Evolutionary conservation across 2,113 vertebrate species (phyloP), one percentile per base, ranked within the genome.

Genomic region (Tragelaphus scriptus): DNA sequence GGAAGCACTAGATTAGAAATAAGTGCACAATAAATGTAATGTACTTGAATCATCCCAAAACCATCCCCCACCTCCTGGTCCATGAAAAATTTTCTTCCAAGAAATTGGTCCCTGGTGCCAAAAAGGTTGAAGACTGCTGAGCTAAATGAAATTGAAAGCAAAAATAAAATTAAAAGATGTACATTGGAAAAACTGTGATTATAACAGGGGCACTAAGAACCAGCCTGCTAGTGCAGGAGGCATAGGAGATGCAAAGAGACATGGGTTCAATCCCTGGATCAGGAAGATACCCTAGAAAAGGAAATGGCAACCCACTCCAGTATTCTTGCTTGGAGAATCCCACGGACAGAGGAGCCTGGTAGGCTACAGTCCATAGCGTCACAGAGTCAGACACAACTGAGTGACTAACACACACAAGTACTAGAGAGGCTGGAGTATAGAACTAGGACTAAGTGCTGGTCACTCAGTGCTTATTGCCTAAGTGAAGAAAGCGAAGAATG

Each of bases 91-190:
- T 77, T 40, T 77, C 36, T 26, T 77, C 71, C 23, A 26, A 44
- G 71, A 44, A 77, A 77, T 14, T 77, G 71, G 23, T 77, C 23
- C 71, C 71, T 77, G 36, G 36, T 77, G 36, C 36, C 36, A 44
- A 26, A 44, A 44, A 26, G 12, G 0, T 77, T 77, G 36, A 44
- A 40, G 36, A 77, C 71, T 77, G 23, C 36, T 44, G 71, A 44
- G 36, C 71, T 77, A 44, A 26, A 77, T 49, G n/a, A 97, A 94
- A 94, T 91, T 53, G 63, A 94, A 88, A 75, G 63, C n/a, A 85
- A 88, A 75, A 87, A 71, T 16, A 81, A 75, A 55, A 63, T 28
- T n/a, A 58, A 92, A 71, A 88, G 9, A 58, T 82, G 7, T 23
- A 49, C 12, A 51, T 25, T n/a, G 17, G 40, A 17, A 3, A 30